Percentiles rank a stretch among this genome's conserved stretches.
Conservation (phyloP, 2,888 invertebrate genomes). For the Conops quadrifasciatus region DNA sequence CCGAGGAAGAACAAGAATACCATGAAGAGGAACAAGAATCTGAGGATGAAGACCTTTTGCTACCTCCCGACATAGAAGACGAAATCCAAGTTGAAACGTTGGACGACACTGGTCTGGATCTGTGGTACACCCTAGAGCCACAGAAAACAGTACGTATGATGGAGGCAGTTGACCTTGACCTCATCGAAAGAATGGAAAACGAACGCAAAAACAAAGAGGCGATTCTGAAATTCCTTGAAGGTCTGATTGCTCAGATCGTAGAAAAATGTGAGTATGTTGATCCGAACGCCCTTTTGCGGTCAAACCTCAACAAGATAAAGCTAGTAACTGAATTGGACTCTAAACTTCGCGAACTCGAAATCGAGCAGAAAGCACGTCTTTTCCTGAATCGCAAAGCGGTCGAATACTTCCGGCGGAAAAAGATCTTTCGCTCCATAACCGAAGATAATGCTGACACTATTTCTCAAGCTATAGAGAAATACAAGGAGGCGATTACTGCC, state of each 20-base stretch:
- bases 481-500: conserved; percentile 33
- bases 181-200: conserved; percentile 9
- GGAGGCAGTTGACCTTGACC: conserved; percentile 33
- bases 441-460: conserved; percentile 43
- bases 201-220: background rate
- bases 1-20: conserved; percentile 26
- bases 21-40: conserved; percentile 2
- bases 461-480: conserved; percentile 31
- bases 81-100: conserved; percentile 9
- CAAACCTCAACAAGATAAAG: conserved; percentile 48
- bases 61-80: conserved; percentile 23
- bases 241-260: conserved; percentile 45
- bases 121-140: conserved; percentile 36
- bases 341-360: conserved; percentile 20
- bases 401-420: conserved; percentile 53
- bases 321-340: conserved; percentile 38
- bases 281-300: conserved; percentile 38
- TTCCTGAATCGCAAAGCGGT: conserved; percentile 49
- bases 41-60: conserved; percentile 22
- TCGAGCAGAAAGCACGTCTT: conserved; percentile 40
- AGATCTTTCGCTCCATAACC: conserved; percentile 45
- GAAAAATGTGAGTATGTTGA: conserved; percentile 39
- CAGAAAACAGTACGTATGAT: background rate
- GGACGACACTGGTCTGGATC: conserved; percentile 33
- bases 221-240: conserved; percentile 43